Percentiles rank a stretch among this genome's conserved stretches.
Evolutionary conservation across 1,140 invertebrate genomes (phyloP).

Genomic region (Neodiprion pinetum): DNA sequence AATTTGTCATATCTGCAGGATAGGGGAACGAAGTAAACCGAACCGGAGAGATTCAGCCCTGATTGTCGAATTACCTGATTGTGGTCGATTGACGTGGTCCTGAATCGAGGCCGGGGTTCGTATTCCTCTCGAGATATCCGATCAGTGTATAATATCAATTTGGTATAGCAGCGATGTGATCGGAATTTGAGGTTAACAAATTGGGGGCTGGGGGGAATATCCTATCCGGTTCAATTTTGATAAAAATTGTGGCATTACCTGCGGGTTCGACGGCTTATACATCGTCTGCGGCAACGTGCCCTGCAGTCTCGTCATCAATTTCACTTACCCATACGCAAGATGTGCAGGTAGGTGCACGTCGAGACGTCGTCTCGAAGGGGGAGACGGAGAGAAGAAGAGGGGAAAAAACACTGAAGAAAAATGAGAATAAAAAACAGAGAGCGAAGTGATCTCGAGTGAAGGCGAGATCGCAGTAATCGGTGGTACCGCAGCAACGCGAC

Average conservation of each 20-base stretch:
- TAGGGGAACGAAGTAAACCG: too few species aligned
- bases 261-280: not conserved
- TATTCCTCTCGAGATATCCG: not conserved
- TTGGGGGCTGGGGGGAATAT: not conserved
- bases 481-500: not conserved
- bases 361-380: not conserved
- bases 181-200: slow-evolving; percentile 3
- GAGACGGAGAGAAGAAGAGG: not conserved
- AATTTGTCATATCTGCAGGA: not conserved
- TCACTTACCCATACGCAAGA: not conserved
- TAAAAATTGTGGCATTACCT: not conserved
- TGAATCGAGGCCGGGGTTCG: not conserved
- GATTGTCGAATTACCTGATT: not conserved
- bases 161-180: not conserved
- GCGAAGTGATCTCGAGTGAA: not conserved
- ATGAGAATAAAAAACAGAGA: not conserved
- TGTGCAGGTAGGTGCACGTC: not conserved
- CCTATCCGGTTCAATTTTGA: not conserved
- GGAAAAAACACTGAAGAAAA: not conserved
- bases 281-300: not conserved
- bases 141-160: not conserved
- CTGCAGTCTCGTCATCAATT: not conserved
- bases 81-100: not conserved
- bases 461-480: not conserved
- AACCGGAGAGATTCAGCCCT: not conserved